Evolutionary conservation across 2,113 vertebrate genomes (phyloP).

Genomic region (Pseudorectes ferrugineus): DNA sequence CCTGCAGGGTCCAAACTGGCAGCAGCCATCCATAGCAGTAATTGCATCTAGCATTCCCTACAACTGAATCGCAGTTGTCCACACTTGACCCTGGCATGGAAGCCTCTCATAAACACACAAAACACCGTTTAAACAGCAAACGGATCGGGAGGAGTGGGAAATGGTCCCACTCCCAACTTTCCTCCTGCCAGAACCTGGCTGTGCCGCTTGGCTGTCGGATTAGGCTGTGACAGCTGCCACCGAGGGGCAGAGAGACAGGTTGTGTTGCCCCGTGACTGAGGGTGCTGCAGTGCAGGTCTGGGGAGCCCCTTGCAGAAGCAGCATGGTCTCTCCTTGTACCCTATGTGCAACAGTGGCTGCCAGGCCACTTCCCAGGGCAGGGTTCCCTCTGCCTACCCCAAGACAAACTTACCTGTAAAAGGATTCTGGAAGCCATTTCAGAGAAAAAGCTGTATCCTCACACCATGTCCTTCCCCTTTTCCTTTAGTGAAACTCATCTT

Average conservation of each 20-base stretch:
- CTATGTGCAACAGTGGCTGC: neutral
- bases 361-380: neutral
- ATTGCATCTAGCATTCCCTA: neutral
- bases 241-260: neutral
- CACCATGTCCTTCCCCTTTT: neutral
- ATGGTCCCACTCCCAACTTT: neutral
- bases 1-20: neutral
- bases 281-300: neutral
- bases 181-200: neutral
- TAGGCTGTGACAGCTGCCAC: neutral
- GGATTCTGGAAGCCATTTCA: neutral
- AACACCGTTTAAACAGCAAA: neutral
- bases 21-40: neutral
- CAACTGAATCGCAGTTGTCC: neutral
- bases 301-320: neutral
- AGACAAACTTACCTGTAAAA: neutral
- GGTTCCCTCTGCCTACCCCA: neutral
- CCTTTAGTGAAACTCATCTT: neutral
- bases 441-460: neutral
- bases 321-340: neutral
- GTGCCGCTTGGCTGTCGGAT: neutral
- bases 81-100: neutral
- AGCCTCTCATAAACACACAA: neutral
- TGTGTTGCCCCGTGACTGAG: rapidly evolving
- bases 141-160: rapidly evolving